These are phyloP conservation scores for Pantelozetes paolii DNA, from an alignment of 2,888 invertebrate species.

Conservation along the genomic window DNA sequence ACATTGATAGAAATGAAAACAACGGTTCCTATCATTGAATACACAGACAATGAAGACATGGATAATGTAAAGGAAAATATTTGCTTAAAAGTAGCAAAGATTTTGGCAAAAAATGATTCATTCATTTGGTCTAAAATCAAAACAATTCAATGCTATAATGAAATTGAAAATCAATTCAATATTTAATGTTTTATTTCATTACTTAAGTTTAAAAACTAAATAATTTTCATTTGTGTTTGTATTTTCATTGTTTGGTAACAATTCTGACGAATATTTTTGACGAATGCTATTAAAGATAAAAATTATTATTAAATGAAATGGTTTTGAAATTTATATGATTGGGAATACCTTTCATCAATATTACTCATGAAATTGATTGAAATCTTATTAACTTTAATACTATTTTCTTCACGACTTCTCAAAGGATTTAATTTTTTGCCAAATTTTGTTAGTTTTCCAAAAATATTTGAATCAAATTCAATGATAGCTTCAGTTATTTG, in stretches of 20 bases:
- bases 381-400: neutral
- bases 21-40: conserved; percentile 7
- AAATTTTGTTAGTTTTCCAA: neutral
- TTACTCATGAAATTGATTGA: neutral
- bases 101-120: neutral
- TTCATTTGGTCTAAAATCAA: conserved; percentile 11
- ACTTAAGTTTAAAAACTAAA: neutral
- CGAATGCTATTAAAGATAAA: neutral
- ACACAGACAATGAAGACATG: neutral
- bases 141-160: neutral
- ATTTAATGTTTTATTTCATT: neutral
- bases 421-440: neutral
- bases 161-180: neutral
- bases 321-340: neutral
- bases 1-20: neutral
- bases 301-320: neutral
- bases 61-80: neutral
- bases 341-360: neutral
- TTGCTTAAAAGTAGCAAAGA: neutral
- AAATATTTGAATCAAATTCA: neutral
- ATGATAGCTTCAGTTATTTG: neutral
- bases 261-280: neutral
- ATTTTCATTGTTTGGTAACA: neutral
- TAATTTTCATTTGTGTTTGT: neutral
- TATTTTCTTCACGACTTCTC: neutral